These are phyloP conservation scores for Heterocephalus glaber DNA, from an alignment of 2,113 vertebrate species.

Conservation along the genomic window DNA sequence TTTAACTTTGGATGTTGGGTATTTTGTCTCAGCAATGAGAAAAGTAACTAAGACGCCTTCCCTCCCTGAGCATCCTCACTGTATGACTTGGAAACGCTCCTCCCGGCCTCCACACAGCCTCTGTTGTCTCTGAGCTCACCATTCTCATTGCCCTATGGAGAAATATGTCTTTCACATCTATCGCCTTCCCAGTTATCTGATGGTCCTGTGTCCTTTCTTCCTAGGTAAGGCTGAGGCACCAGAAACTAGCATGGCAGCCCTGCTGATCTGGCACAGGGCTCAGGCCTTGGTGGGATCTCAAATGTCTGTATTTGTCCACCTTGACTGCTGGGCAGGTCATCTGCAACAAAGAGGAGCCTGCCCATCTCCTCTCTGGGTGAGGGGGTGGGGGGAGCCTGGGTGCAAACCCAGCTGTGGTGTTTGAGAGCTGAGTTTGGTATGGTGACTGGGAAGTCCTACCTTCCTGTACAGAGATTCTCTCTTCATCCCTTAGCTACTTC, in stretches of 20 bases:
- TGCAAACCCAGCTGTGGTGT: not conserved
- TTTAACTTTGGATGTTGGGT: no score
- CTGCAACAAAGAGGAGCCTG: not conserved
- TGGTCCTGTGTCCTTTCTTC: not conserved
- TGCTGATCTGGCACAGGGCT: not conserved
- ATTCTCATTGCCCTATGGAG: not conserved
- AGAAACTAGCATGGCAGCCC: not conserved
- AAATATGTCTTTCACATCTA: not conserved
- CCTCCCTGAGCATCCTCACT: not conserved
- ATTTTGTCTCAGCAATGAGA: no score
- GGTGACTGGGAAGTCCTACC: not conserved
- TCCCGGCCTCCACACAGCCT: not conserved
- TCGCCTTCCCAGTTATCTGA: not conserved
- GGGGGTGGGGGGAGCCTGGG: not conserved
- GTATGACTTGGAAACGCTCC: not conserved
- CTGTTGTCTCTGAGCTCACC: not conserved
- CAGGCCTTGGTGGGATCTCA: not conserved
- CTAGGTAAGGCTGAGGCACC: not conserved
- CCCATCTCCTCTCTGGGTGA: not conserved
- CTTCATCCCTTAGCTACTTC: not conserved
- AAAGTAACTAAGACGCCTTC: no score
- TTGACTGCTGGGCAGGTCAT: not conserved
- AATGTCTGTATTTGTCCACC: not conserved
- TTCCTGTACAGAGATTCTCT: not conserved
- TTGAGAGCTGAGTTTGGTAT: not conserved